phyloP scores from a whole-genome alignment of 2,113 vertebrate species.

The Phrynosoma blainvillii region DNA sequence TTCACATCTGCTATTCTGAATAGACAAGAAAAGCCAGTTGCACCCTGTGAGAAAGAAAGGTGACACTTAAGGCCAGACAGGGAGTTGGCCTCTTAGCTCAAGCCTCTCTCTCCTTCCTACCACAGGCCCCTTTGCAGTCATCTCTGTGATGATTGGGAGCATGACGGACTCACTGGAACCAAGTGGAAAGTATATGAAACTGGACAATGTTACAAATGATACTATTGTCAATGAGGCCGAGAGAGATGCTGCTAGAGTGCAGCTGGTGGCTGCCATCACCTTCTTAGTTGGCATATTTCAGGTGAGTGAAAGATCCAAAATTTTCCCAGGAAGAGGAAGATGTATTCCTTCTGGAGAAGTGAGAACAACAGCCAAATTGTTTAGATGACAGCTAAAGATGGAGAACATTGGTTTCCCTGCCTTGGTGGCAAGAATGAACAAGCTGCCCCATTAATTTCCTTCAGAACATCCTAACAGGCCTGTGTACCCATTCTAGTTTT shows the following conservation, averaged over 20 bases:
- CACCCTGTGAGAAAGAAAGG: neutral
- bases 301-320: constrained; percentile 69
- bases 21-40: neutral
- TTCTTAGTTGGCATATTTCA: constrained; percentile 89
- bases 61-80: neutral
- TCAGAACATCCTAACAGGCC: neutral
- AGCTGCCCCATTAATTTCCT: neutral
- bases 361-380: too few species aligned
- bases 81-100: neutral
- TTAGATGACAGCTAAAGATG: rapidly evolving
- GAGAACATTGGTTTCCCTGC: neutral
- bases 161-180: constrained; percentile 86
- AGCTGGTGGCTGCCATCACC: constrained; percentile 86
- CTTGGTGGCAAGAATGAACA: neutral
- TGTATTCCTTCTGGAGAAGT: neutral
- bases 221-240: constrained; percentile 45
- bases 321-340: neutral
- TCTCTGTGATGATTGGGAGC: constrained; percentile 96
- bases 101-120: neutral
- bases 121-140: constrained; percentile 91
- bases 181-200: constrained; percentile 72
- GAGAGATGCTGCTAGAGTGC: constrained; percentile 76
- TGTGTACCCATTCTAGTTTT: neutral
- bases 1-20: neutral
- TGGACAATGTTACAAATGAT: constrained; percentile 63